Base-by-base conservation (phyloP, 2,797 vertebrate species). In the Muraenolepis orangiensis region DNA sequence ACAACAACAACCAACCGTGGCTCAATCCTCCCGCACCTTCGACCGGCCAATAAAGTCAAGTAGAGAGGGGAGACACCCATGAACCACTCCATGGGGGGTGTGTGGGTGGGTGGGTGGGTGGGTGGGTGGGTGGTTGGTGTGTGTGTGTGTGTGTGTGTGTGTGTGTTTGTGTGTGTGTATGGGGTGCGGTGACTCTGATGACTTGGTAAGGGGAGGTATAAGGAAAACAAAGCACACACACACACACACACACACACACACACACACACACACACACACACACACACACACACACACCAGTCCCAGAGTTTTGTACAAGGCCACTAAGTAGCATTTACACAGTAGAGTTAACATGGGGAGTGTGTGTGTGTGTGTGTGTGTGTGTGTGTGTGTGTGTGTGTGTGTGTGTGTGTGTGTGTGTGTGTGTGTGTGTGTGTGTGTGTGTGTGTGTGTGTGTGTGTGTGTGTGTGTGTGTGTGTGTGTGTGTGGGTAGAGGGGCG, bases 271-370 rank as follows among this genome's bases (percentile, higher is more conserved):
- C 34, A 46, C 34, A 30, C 36, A 67, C 28, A 68, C 14, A 26
- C 68, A 76, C 23, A 76, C 20, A 66, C 28, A 32, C 40, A 51
- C 30, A 64, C 66, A 71, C 85, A 88, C 88, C 92, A 92, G 92
- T 93, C 90, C 91, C 85, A 83, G 83, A 85, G 87, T 86, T 90
- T 90, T 76, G 84, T 86, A 88, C 88, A 89, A 91, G 89, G 87
- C 87, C 90, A 90, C 90, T 90, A 87, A 91, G 91, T 89, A 90
- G 90, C 89, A 90, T 92, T 93, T 92, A 92, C 90, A 89, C 87
- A 87, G 87, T 76, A 80, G 88, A 89, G 89, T 88, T 92, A 92
- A 91, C 90, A 90, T 51, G 12, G 46, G 28, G 66, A n/a, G 26
- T 40, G 38, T 76, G 66, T 70, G n/a, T 74, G 26, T 68, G 72